These are phyloP conservation scores for Palaemon carinicauda DNA, from an alignment of 1,140 invertebrate species.

Conservation along the genomic window DNA sequence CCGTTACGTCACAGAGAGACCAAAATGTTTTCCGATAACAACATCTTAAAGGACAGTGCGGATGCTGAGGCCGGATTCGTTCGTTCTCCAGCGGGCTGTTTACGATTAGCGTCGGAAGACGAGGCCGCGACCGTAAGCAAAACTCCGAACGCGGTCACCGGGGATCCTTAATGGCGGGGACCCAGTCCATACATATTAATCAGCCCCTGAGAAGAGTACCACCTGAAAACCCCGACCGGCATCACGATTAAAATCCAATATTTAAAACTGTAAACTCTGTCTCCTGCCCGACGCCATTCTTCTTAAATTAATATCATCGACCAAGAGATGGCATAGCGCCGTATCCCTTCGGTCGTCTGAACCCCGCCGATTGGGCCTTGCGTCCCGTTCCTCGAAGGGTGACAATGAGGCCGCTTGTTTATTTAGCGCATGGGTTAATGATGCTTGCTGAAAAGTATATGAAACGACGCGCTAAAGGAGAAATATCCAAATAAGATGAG, in stretches of 20 bases:
- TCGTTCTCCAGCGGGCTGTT: neutral
- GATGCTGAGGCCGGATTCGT: neutral
- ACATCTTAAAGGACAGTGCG: too few species aligned
- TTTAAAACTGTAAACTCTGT: slow-evolving; percentile 58
- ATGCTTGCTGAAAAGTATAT: slow-evolving; percentile 55
- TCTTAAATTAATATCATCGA: slow-evolving; percentile 58
- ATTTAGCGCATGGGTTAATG: slow-evolving; percentile 54
- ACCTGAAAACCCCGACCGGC: slow-evolving; percentile 55
- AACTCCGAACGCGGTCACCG: neutral
- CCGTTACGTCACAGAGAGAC: too few species aligned
- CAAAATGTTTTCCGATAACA: too few species aligned
- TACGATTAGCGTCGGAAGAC: neutral
- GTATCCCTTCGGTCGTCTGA: neutral
- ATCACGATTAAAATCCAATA: slow-evolving; percentile 58
- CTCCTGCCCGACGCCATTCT: slow-evolving; percentile 52
- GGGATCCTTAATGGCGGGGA: slow-evolving; percentile 50
- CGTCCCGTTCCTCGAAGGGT: neutral
- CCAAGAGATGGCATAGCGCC: slow-evolving; percentile 24
- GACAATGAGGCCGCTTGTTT: slow-evolving; percentile 33
- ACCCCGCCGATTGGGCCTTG: neutral
- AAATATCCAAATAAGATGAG: slow-evolving; percentile 56
- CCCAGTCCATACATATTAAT: slow-evolving; percentile 55
- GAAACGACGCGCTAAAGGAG: slow-evolving; percentile 56
- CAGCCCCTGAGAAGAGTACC: slow-evolving; percentile 54
- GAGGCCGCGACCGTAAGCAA: neutral